These are phyloP conservation scores for Gadus chalcogrammus DNA, from an alignment of 2,113 vertebrate genomes.

Conservation along the genomic window DNA sequence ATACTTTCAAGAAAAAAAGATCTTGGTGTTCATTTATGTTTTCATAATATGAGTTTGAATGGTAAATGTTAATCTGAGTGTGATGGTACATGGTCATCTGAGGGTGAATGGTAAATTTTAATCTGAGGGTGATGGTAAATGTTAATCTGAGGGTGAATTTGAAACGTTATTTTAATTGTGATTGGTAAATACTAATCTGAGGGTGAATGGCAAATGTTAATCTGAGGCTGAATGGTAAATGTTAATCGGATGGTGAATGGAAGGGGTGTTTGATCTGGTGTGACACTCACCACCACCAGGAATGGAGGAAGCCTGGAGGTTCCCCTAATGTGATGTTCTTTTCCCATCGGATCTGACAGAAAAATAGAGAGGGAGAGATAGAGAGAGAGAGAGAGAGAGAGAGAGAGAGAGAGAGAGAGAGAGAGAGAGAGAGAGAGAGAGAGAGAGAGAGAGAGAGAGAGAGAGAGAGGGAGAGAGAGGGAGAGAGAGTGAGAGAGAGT, in stretches of 20 bases:
- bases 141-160: background rate
- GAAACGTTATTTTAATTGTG: background rate
- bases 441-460: slow-evolving; percentile 5
- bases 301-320: slow-evolving; percentile 97
- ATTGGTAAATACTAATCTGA: background rate
- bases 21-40: no score
- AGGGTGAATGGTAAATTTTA: background rate
- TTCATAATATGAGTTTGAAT: no score
- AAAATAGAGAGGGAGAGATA: slow-evolving; percentile 51
- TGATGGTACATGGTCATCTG: no score
- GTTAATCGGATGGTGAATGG: background rate
- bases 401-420: slow-evolving; percentile 16
- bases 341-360: slow-evolving; percentile 97
- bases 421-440: slow-evolving; percentile 23
- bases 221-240: background rate
- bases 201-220: background rate
- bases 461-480: slow-evolving; percentile 49
- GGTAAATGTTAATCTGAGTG: no score
- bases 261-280: background rate
- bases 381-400: slow-evolving; percentile 23
- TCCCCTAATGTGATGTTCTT: slow-evolving; percentile 99
- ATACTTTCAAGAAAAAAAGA: no score
- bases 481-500: slow-evolving; percentile 14
- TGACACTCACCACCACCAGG: slow-evolving; percentile 96
- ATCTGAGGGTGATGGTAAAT: background rate